These are phyloP conservation scores for Nephila pilipes DNA, from an alignment of 1,140 invertebrate genomes.

Conservation along the genomic window DNA sequence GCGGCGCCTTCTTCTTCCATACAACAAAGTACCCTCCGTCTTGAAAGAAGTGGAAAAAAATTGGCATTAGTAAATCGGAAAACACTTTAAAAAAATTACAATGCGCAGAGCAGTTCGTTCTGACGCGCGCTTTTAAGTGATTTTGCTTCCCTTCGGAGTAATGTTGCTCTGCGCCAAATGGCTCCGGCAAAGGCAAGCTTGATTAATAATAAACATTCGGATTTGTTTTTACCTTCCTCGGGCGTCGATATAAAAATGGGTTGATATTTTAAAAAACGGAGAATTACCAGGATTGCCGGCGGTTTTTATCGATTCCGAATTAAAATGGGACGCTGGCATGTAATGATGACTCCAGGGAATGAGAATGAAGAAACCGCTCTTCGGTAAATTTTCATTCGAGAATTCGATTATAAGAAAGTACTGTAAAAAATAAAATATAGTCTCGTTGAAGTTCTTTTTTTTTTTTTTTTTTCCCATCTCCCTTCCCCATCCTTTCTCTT, in stretches of 20 bases:
- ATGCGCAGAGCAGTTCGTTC: neutral
- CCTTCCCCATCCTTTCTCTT: no score
- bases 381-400: no score
- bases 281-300: no score
- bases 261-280: neutral
- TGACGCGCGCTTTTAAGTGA: neutral
- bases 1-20: neutral
- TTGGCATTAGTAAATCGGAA: conserved; percentile 15
- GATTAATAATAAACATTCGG: neutral
- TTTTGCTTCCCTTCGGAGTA: neutral
- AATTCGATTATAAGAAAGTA: no score
- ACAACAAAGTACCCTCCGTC: neutral
- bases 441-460: no score
- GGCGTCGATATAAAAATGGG: neutral
- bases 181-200: neutral
- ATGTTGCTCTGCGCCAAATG: neutral
- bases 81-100: neutral
- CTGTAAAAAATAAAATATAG: no score
- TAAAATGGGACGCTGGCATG: no score
- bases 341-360: no score
- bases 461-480: no score
- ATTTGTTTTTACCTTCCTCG: neutral
- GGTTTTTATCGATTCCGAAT: no score
- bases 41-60: neutral
- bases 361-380: no score